A percentile compares a stretch with the other conserved stretches of the same genome.
These are phyloP conservation scores for Danaus melanippus DNA, from an alignment of 1,140 invertebrate species.

Conservation along the genomic window DNA sequence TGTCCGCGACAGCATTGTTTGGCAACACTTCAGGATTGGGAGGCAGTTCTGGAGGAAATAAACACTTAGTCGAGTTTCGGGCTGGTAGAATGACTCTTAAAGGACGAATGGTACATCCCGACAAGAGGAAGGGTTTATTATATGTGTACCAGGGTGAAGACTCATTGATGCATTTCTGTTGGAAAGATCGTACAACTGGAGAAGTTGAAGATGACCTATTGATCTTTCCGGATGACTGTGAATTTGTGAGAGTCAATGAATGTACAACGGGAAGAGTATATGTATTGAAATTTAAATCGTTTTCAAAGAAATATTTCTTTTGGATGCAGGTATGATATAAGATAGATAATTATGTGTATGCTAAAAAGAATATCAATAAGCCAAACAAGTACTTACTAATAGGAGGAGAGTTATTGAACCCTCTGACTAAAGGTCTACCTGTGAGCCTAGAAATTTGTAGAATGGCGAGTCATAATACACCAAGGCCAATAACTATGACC, in stretches of 20 bases:
- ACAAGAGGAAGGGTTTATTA: slow-evolving; percentile 94
- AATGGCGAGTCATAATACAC: no score
- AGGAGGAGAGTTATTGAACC: no score
- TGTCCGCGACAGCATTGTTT: slow-evolving; percentile 81
- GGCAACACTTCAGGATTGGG: slow-evolving; percentile 80
- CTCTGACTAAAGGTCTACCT: no score
- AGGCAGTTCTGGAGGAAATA: slow-evolving; percentile 86
- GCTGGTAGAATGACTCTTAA: slow-evolving; percentile 98
- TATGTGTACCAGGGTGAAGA: slow-evolving; percentile 98
- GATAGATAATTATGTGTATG: slow-evolving; percentile 1
- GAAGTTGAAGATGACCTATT: slow-evolving; percentile 89
- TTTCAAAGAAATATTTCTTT: slow-evolving; percentile 93
- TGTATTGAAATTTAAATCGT: slow-evolving; percentile 96
- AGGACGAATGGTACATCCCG: slow-evolving; percentile 93
- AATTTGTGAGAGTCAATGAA: slow-evolving; percentile 94
- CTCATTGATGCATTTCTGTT: slow-evolving; percentile 97
- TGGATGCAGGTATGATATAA: slow-evolving; percentile 90
- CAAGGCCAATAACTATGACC: no score
- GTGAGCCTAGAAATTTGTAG: no score
- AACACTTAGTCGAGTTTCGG: slow-evolving; percentile 95
- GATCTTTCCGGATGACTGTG: slow-evolving; percentile 98
- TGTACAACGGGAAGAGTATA: slow-evolving; percentile 97
- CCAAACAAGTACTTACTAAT: background rate
- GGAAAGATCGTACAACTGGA: slow-evolving; percentile 91
- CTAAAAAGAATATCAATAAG: background rate